Percentiles rank a stretch among this genome's conserved stretches.
phyloP scores from a whole-genome alignment of 2,888 invertebrate species.

The Cryptosula pallasiana region DNA sequence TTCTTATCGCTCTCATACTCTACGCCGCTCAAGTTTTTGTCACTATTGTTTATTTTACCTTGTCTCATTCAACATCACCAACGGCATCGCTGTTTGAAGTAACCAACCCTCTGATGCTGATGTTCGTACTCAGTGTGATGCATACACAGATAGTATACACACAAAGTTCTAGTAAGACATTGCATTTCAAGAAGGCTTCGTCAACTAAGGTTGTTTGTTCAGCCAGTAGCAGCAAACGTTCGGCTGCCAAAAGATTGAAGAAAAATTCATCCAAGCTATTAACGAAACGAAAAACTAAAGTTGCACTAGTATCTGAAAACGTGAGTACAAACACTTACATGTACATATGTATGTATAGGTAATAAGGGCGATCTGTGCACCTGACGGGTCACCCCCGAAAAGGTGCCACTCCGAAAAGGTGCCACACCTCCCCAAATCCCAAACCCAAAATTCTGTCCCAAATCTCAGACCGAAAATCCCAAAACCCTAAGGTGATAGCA shows the following conservation, averaged over 20 bases:
- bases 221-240: neutral
- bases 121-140: conserved; percentile 69
- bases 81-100: conserved; percentile 58
- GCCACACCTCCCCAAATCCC: too few relatives aligned
- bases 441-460: too few relatives aligned
- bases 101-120: conserved; percentile 66
- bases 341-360: too few relatives aligned
- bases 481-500: too few relatives aligned
- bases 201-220: neutral
- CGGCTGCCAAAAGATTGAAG: neutral
- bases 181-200: neutral
- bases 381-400: too few relatives aligned
- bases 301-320: neutral
- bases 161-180: conserved; percentile 29
- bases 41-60: conserved; percentile 51
- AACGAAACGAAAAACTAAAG: neutral
- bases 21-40: conserved; percentile 71
- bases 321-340: neutral
- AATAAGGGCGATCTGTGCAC: too few relatives aligned
- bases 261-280: neutral
- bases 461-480: too few relatives aligned
- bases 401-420: too few relatives aligned
- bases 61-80: conserved; percentile 26
- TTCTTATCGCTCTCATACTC: conserved; percentile 66
- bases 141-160: conserved; percentile 70